Base-by-base conservation (phyloP, 2,113 vertebrate genomes). In the Colinus virginianus region DNA sequence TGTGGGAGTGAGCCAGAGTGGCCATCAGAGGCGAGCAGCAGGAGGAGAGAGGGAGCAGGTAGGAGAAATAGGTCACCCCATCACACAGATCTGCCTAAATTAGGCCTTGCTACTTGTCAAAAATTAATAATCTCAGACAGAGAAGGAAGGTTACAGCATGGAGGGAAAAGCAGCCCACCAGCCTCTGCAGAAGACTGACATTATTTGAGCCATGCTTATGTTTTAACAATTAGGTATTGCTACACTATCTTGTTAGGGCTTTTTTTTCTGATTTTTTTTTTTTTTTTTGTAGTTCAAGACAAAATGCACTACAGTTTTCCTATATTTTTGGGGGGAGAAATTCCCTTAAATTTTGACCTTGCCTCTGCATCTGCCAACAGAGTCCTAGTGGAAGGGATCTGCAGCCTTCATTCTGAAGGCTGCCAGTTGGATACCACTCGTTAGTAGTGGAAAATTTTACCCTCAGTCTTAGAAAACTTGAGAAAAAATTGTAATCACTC, bases 61-160 rank as follows among this genome's bases (percentile, higher is more conserved):
- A 88, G 83, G 22, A 90, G 87, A 94, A 93, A 79, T 77, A 89
- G 87, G 90, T 96, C 91, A 83, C 76, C 74, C 87, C 55, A 90
- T 87, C 87, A 69, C 45, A 83, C 90, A 82, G 77, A 85, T 67
- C 63, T 84, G 71, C 32, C 78, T 63, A 85, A 93, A 87, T 83
- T 68, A 81, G 78, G 42, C 75, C 90, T 96, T 80, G 63, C 30
- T 85, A 83, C 68, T 74, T 87, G 78, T 87, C 85, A 93, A 87
- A 80, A 91, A 86, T 70, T 87, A 92, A 77, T 85, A 72, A 82
- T 55, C 87, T 89, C 78, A 80, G 68, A 34, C 71, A 45, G 82
- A 85, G 68, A 90, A 34, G 40, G 55, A 83, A 96, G 42, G 61
- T 63, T 89, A 55, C 67, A 67, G 49, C 9, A 14, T 62, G 36